These are phyloP conservation scores for Metacarcinus magister DNA, from an alignment of 2,888 invertebrate genomes.

Conservation along the genomic window DNA sequence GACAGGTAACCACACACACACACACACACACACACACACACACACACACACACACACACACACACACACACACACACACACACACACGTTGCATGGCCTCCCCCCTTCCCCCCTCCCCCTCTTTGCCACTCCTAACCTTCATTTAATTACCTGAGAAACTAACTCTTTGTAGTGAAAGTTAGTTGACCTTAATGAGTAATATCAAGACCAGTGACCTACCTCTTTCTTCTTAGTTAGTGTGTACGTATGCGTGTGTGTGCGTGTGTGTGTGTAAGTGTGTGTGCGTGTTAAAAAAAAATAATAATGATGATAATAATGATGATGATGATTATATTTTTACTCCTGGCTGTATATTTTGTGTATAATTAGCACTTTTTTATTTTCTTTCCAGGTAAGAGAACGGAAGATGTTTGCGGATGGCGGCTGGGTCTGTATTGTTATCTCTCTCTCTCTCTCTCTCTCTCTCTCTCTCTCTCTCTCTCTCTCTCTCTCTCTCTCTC, in stretches of 20 bases:
- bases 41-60: background rate
- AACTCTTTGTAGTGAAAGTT: background rate
- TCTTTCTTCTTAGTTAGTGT: background rate
- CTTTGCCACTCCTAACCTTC: background rate
- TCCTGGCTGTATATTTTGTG: background rate
- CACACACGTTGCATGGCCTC: background rate
- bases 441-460: constrained; percentile 17
- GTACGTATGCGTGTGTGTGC: background rate
- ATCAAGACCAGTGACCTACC: background rate
- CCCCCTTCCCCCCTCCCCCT: background rate
- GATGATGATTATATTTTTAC: constrained; percentile 18
- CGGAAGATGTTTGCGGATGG: background rate
- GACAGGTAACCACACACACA: background rate
- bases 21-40: constrained; percentile 14
- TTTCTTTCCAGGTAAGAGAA: constrained; percentile 37
- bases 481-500: constrained; percentile 49
- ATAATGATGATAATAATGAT: background rate
- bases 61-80: background rate
- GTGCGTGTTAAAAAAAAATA: too few species aligned
- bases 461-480: constrained; percentile 36
- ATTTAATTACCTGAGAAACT: background rate
- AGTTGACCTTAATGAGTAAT: background rate
- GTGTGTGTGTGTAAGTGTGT: too few species aligned
- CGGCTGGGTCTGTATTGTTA: background rate
- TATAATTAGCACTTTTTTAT: constrained; percentile 17